These are phyloP conservation scores for Porphyrio hochstetteri DNA, from an alignment of 2,113 vertebrate species.

Conservation along the genomic window DNA sequence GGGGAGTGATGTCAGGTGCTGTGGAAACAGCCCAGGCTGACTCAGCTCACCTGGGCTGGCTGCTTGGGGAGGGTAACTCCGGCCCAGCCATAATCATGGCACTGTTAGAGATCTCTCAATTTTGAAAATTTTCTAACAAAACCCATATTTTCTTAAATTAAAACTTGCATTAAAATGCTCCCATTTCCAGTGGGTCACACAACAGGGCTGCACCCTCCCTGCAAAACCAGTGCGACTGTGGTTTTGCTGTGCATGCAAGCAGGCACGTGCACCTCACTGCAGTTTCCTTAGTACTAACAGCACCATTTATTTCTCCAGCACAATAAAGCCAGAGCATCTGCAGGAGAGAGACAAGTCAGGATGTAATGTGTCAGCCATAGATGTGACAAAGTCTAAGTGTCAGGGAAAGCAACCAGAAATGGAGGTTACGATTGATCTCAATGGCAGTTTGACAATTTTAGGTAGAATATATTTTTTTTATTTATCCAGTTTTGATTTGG, in stretches of 20 bases:
- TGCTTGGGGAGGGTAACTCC: too few relatives aligned
- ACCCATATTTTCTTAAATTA: background rate
- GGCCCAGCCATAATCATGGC: too few relatives aligned
- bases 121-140: background rate
- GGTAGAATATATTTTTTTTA: background rate
- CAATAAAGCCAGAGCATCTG: background rate
- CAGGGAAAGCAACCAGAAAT: background rate
- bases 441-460: background rate
- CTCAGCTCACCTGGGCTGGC: too few relatives aligned
- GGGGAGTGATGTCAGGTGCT: too few relatives aligned
- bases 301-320: background rate
- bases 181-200: background rate
- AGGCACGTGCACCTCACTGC: accelerated
- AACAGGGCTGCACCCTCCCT: background rate
- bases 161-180: background rate
- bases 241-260: background rate
- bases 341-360: background rate
- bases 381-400: background rate
- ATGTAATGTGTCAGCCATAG: background rate
- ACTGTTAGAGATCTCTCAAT: background rate
- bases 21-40: too few relatives aligned
- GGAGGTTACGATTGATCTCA: background rate
- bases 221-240: accelerated
- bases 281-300: background rate
- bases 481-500: background rate